Conservation (phyloP, 2,113 vertebrate genomes). For the Podiceps cristatus region DNA sequence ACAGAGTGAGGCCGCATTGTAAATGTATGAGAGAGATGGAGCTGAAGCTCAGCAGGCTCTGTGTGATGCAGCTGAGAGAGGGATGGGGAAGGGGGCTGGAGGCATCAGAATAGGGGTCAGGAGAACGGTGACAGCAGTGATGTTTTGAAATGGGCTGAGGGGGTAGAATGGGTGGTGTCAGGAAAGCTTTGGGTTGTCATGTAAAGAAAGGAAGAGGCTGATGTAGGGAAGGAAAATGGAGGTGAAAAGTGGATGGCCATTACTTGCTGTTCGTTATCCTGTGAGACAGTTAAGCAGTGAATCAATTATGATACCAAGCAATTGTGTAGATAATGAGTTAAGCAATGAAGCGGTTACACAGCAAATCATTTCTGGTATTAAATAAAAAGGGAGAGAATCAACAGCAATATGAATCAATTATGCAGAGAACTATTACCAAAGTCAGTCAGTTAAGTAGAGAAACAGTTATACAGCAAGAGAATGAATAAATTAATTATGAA, state of each 20-base stretch:
- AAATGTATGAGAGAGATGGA: rapidly evolving
- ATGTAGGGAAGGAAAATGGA: background rate
- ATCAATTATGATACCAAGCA: constrained; percentile 39
- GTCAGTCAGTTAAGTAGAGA: constrained; percentile 21
- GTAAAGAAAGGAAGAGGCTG: background rate
- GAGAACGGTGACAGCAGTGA: background rate
- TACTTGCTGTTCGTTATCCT: constrained; percentile 7
- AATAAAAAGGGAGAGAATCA: constrained; percentile 66
- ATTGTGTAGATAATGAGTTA: constrained; percentile 59
- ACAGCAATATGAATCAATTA: constrained; percentile 64
- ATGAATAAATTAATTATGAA: constrained; percentile 48
- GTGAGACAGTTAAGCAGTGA: constrained; percentile 22
- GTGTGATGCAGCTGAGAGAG: background rate
- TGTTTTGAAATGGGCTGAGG: background rate
- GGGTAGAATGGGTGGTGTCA: background rate
- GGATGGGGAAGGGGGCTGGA: background rate
- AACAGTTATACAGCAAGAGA: constrained; percentile 29
- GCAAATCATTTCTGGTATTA: constrained; percentile 37
- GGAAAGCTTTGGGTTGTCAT: background rate
- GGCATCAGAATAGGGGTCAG: background rate
- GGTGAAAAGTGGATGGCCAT: background rate
- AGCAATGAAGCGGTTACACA: constrained; percentile 53
- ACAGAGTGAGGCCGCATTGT: background rate
- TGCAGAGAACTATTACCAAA: constrained; percentile 37
- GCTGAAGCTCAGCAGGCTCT: background rate